Evolutionary conservation across 2,113 vertebrate species (phyloP).

Genomic region (Xiphorhynchus elegans): DNA sequence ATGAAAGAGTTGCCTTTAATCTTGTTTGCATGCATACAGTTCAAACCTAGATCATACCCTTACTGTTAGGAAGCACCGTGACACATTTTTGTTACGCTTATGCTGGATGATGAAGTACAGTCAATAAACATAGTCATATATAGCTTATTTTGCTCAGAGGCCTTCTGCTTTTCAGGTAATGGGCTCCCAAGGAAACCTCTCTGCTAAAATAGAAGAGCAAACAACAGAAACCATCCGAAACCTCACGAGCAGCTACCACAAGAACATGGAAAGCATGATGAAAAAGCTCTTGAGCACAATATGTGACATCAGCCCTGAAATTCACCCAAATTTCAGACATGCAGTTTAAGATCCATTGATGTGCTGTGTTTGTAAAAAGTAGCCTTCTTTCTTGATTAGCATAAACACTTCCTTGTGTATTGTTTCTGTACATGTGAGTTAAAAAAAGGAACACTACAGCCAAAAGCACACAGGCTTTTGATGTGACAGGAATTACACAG

Average conservation of each 20-base stretch:
- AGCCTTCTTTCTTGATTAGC: neutral
- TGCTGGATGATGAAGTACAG: neutral
- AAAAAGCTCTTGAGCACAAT: slow-evolving; percentile 65
- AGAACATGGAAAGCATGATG: slow-evolving; percentile 57
- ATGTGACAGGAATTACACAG: neutral
- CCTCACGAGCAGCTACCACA: slow-evolving; percentile 60
- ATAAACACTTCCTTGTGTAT: neutral
- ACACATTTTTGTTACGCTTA: neutral
- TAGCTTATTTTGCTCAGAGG: neutral
- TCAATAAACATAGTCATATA: neutral
- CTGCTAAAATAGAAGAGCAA: slow-evolving; percentile 75
- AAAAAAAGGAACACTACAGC: neutral
- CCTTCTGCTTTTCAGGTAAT: slow-evolving; percentile 71
- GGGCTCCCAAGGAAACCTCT: slow-evolving; percentile 79
- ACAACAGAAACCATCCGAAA: slow-evolving; percentile 61
- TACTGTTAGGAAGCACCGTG: neutral
- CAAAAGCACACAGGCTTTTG: neutral
- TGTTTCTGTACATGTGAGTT: neutral
- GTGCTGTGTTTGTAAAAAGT: neutral
- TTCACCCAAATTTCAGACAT: slow-evolving; percentile 72
- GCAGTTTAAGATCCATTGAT: neutral
- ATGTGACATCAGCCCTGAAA: slow-evolving; percentile 74
- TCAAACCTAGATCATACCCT: neutral
- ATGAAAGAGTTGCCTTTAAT: neutral
- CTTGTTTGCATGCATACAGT: neutral